Base-by-base conservation (phyloP, 2,888 invertebrate genomes). In the Melolontha melolontha region DNA sequence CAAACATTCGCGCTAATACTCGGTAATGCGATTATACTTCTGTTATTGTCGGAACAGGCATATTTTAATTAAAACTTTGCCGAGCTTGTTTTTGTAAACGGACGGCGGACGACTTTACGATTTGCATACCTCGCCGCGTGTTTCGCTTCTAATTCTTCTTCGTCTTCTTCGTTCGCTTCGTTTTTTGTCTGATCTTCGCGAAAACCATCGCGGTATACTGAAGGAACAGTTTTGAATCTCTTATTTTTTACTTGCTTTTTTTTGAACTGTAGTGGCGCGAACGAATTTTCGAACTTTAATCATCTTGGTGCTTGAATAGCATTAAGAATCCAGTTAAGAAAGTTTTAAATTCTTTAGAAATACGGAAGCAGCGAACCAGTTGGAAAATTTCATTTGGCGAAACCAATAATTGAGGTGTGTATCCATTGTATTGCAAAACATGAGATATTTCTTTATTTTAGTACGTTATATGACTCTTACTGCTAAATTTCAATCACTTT, bases 11-110 rank as follows among this genome's bases (percentile, higher is more conserved):
- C 69, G 71, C 67, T 73, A 71, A 72, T 71, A 70, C 47, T 63
- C 70, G 71, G 71, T 74, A 74, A 74, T 73, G 71, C 74, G 74
- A 74, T 74, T 74, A 74, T 71, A 71, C 73, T 73, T 73, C 70
- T 72, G 74, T 73, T 73, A 72, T 74, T 74, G 72, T 71, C 68
- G 70, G 72, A 72, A 71, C 71, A 70, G 71, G 73, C 74, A 74
- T 74, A 74, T 73, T 74, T 74, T 74, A 74, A 74, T 73, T 73
- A 72, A 72, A 74, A 73, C 73, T 73, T 59, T 59, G 41, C 34
- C 11, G 14, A 12, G 59, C 47, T 59, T 59, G 59, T 59, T 59
- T 59, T 59, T 59, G 47, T 14, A 29, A 59, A 59, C 59, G 59
- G 29, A 34, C 59, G 47, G 44, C 34, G 40, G 42, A 29, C 29